Evolutionary conservation across 1,140 invertebrate species (phyloP).

Genomic region (Sitophilus oryzae): DNA sequence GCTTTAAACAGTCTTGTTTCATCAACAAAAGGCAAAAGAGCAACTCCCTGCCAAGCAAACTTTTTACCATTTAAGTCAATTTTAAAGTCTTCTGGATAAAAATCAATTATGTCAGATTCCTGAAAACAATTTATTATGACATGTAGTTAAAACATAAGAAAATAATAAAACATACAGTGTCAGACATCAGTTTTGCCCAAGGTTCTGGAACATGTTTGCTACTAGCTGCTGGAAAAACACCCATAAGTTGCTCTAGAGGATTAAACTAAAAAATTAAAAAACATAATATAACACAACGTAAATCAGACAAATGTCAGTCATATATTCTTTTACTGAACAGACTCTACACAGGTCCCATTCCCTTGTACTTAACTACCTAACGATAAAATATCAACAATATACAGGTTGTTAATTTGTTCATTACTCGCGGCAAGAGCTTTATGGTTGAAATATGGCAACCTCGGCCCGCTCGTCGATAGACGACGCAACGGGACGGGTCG

Average conservation of each 20-base stretch:
- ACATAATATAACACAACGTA: too few species aligned
- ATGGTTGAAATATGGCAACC: too few species aligned
- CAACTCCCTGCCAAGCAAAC: slow-evolving; percentile 99
- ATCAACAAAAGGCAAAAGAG: slow-evolving; percentile 96
- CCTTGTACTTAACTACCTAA: too few species aligned
- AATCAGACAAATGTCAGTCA: too few species aligned
- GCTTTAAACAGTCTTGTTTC: slow-evolving; percentile 86
- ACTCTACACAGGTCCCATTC: too few species aligned
- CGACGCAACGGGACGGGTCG: too few species aligned
- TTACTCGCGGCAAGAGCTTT: too few species aligned
- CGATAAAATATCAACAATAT: too few species aligned
- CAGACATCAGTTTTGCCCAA: slow-evolving; percentile 92
- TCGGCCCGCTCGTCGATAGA: too few species aligned
- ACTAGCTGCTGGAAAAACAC: slow-evolving; percentile 97
- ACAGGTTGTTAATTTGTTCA: too few species aligned
- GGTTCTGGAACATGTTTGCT: slow-evolving; percentile 85
- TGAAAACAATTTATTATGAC: slow-evolving; percentile 45
- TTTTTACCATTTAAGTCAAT: slow-evolving; percentile 99
- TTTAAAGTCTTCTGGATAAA: slow-evolving; percentile 98
- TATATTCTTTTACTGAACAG: too few species aligned
- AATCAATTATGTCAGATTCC: slow-evolving; percentile 95
- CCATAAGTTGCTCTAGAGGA: slow-evolving; percentile 97
- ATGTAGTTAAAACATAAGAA: too few species aligned
- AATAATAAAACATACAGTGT: slow-evolving; percentile 62
- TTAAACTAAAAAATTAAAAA: slow-evolving; percentile 68